Evolutionary conservation across 1,140 invertebrate genomes (phyloP), one percentile per base, ranked within the genome.

Genomic region (Dinoponera quadriceps): DNA sequence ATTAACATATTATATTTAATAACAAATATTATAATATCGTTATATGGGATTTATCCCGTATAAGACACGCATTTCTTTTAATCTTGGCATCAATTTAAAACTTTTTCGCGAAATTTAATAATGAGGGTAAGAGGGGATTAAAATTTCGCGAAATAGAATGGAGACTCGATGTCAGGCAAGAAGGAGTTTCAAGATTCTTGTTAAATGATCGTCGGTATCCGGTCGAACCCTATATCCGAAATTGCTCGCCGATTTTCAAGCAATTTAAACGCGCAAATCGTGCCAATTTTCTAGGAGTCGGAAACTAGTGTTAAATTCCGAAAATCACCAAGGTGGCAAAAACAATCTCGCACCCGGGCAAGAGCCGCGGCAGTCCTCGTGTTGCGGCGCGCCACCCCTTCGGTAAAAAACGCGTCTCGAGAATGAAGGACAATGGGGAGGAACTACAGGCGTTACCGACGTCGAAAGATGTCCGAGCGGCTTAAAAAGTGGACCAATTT

Each of bases 401-500:
- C 55, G 62, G 27, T 66, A 68, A 73, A 62, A 55, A 65, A 82
- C 29, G 9, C 27, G 55, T 62, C 57, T 44, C 57, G 48, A 65
- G 69, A 54, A 65, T 59, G 81, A 86, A 73, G 81, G 72, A 69
- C 54, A 80, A 80, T 82, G 51, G 82, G 55, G 62, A 83, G 54
- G 59, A 49, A 77, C 59, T 44, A 9, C 65, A 48, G 38, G 18
- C 51, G 81, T 82, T 84, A 86, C 66, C 62, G 71, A 57, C 22
- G 71, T 65, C 72, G 72, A 22, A 20, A 44, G 69, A 80, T 82
- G 86, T 77, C 74, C 74, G 57, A 22, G 14, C 55, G 7, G 49
- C 63, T 83, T 83, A 92, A 92, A 91, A 92, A 91, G 88, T 89
- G 85, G 90, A 88, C 85, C 90, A 91, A 92, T 91, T 92, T 92